Evolutionary conservation across 2,888 invertebrate genomes (phyloP).

Genomic region (Theretra japonica): DNA sequence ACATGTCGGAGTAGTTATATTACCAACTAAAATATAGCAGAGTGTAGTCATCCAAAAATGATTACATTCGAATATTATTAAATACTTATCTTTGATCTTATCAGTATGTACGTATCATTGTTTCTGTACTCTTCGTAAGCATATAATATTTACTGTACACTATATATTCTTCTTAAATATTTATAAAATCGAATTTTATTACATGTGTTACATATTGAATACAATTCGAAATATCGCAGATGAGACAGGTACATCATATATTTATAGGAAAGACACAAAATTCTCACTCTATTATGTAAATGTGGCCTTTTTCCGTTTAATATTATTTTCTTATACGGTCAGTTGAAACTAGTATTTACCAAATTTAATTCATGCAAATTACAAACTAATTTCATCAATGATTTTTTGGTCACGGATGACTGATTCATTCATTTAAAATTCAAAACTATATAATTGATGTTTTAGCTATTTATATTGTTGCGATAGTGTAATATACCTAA

Average conservation of each 20-base stretch:
- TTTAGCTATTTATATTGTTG: conserved; percentile 23
- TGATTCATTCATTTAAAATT: conserved; percentile 10
- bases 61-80: not conserved
- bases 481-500: not conserved
- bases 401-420: conserved; percentile 10
- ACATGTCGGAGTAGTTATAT: not conserved
- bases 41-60: not conserved
- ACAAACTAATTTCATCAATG: not conserved
- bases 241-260: not conserved
- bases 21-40: not conserved
- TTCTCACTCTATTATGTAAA: not conserved
- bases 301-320: not conserved
- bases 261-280: not conserved
- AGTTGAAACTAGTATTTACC: too few relatives aligned
- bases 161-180: not conserved
- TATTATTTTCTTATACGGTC: not conserved
- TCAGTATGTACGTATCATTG: conserved; percentile 5
- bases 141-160: not conserved
- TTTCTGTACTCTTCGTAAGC: conserved; percentile 1
- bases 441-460: conserved; percentile 17
- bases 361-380: too few relatives aligned
- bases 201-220: not conserved
- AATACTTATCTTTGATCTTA: not conserved
- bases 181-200: not conserved
- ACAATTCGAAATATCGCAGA: not conserved